Evolutionary conservation across 2,113 vertebrate species (phyloP).

Genomic region (Mustelus asterias): DNA sequence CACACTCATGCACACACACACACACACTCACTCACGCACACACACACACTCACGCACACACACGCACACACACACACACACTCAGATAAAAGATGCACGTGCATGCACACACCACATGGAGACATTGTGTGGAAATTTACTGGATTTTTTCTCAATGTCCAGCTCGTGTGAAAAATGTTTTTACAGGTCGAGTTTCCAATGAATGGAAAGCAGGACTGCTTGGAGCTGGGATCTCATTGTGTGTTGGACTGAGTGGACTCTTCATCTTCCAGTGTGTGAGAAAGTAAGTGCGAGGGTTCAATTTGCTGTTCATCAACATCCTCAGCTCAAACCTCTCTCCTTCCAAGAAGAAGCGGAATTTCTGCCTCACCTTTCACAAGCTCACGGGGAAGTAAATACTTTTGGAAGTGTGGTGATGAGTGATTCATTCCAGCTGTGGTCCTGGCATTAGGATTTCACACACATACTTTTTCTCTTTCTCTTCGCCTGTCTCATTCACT

Average conservation of each 20-base stretch:
- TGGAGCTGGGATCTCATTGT: background rate
- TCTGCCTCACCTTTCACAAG: background rate
- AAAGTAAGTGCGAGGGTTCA: background rate
- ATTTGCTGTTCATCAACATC: background rate
- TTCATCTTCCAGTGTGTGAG: background rate
- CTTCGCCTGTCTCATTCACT: background rate
- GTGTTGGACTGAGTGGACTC: background rate
- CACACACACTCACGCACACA: too few relatives aligned
- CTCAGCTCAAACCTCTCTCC: background rate
- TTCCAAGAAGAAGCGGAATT: background rate
- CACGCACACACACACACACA: too few relatives aligned
- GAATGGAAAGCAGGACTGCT: background rate
- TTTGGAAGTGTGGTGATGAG: too few relatives aligned
- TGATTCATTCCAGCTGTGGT: background rate
- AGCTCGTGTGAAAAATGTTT: too few relatives aligned
- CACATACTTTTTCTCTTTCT: background rate
- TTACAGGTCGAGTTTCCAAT: background rate
- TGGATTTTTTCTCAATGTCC: too few relatives aligned
- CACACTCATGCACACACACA: too few relatives aligned
- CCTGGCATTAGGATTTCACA: background rate
- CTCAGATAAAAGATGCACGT: too few relatives aligned
- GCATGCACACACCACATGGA: too few relatives aligned
- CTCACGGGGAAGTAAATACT: background rate
- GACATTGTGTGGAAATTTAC: too few relatives aligned
- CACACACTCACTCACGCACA: too few relatives aligned